A percentile compares a stretch with the other conserved stretches of the same genome.
Conservation (phyloP, 30 jellyfish, hydroid and myxozoan species). For the Calvadosia cruxmelitensis region DNA sequence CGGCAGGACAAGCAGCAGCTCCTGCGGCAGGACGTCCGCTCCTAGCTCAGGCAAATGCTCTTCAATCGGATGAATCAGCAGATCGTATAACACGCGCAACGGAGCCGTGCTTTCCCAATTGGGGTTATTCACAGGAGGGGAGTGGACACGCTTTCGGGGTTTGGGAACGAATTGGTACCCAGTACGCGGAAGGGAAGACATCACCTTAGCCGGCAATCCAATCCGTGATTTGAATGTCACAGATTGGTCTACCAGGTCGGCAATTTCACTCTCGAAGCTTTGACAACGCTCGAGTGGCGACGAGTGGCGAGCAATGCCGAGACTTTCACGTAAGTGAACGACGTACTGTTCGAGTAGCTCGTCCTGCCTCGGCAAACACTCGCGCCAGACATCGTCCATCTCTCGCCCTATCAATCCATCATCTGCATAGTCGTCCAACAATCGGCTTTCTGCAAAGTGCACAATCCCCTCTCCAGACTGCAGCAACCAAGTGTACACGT, state of each 20-base stretch:
- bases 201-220: conserved; percentile 53
- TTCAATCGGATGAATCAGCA: conserved; percentile 65
- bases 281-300: conserved; percentile 36
- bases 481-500: conserved; percentile 67
- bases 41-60: conserved; percentile 15
- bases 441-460: conserved; percentile 52
- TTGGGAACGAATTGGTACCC: not conserved
- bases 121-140: not conserved
- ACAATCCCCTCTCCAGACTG: conserved; percentile 67
- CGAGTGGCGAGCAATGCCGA: conserved; percentile 57
- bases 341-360: conserved; percentile 35
- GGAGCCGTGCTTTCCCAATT: conserved; percentile 63
- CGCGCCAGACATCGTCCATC: conserved; percentile 49
- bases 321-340: conserved; percentile 53
- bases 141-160: conserved; percentile 5
- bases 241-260: conserved; percentile 57
- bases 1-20: conserved; percentile 59
- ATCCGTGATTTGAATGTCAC: conserved; percentile 48
- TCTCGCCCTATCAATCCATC: conserved; percentile 40
- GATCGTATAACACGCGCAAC: conserved; percentile 26
- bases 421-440: conserved; percentile 61
- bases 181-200: not conserved
- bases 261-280: conserved; percentile 68
- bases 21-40: conserved; percentile 18
- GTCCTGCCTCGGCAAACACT: conserved; percentile 17